Evolutionary conservation across 2,888 invertebrate species (phyloP), one percentile per base, ranked within the genome.

Genomic region (Schrankia costaestrigalis): DNA sequence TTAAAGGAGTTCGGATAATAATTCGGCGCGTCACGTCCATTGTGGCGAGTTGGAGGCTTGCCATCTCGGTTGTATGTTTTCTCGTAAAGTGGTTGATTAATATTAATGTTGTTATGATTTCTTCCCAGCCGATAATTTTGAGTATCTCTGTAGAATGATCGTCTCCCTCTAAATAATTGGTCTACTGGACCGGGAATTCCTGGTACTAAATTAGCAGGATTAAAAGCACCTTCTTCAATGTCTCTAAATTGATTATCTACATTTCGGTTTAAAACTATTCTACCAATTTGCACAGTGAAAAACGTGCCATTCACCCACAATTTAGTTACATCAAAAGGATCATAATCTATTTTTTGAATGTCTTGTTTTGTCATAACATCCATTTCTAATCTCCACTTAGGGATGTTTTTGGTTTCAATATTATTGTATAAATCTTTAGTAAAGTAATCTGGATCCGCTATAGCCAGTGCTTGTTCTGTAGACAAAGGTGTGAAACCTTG

Each of bases 1-100:
- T 90, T 89, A 76, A 97, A 98, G 35, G 96, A 96, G 84, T 98
- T 98, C 0, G 98, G 98, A 79, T 91, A 96, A 73, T 98, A 98
- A 74, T 97, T 97, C 0, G 98, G 97, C 0, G 94, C 94, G 17
- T 94, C 94, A 12, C 90, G 92, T 84, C 96, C 95, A 71, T 97
- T 97, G 51, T 93, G 91, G 13, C 85, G 79, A 3, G 91, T 84
- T 19, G 92, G 90, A 85, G 93, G 92, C 1, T 89, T 82, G 0
- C 97, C 78, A 46, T 83, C 78, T 1, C 79, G 68, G 13, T 56
- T 61, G 35, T 80, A 78, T 0, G 57, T 65, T 25, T 64, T 73
- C 2, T 56, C 52, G 29, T 77, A 71, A 11, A 61, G 41, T 5
- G 83, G 82, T 11, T 43, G 31, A 35, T 83, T 83, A 0, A 81